Evolutionary conservation across 1,140 invertebrate species (phyloP), one percentile per base, ranked within the genome.

Genomic region (Ips nitidus): DNA sequence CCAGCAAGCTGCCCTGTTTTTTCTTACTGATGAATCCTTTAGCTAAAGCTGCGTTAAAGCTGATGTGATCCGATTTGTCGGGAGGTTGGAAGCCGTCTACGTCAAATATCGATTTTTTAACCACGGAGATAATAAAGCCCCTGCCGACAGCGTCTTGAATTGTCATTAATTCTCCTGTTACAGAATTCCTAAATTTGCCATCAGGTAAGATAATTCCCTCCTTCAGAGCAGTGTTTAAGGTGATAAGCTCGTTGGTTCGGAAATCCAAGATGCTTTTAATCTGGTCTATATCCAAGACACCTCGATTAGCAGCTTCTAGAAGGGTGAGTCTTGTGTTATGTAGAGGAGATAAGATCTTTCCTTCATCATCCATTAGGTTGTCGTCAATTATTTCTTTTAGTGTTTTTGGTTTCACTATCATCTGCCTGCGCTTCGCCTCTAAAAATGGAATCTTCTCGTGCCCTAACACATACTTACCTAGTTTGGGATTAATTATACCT

Each of bases 81-180:
- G 91, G 89, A 80, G 97, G 93, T 77, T 90, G 91, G 77, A 98
- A 94, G 66, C 91, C 94, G 73, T 94, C 93, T 66, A 97, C 93
- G 78, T 97, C 91, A 79, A 97, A 97, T 67, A 95, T 90, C 3
- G 92, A 93, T 80, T 92, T 92, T 78, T 93, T 91, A 6, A 89
- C 87, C 2, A 97, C 90, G 2, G 94, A 92, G 4, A 93, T 92
- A 52, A 98, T 90, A n/a, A 93, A 84, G 47, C 95, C 95, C 71
- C 90, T 86, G 77, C 93, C 90, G 2, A 95, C 90, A 3, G 94
- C 95, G 77, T 95, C 90, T 4, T 86, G 85, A 71, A 97, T 89
- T 41, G 87, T 85, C 7, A 92, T 84, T 36, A 86, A 80, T 80
- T 92, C 88, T n/a, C 85, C 84, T 0, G 88, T 90, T 69, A 87